phyloP scores from a whole-genome alignment of 2,888 invertebrate species.

The Papilio gigon region DNA sequence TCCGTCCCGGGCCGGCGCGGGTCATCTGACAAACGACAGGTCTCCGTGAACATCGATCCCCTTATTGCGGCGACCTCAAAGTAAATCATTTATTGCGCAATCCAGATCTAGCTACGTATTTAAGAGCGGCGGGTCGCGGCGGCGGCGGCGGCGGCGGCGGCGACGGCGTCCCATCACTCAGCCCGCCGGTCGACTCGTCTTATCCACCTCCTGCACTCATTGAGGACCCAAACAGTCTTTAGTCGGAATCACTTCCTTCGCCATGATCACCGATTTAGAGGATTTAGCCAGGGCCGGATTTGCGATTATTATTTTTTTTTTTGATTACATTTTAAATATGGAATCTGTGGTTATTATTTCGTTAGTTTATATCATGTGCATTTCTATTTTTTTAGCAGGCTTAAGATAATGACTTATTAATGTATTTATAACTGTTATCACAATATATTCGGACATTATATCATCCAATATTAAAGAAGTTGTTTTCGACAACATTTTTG shows the following conservation, averaged over 20 bases:
- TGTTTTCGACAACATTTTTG: too few relatives aligned
- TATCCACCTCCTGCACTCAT: too few relatives aligned
- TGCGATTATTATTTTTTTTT: not conserved
- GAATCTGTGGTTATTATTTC: too few relatives aligned
- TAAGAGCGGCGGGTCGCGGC: conserved; percentile 71
- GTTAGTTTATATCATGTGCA: too few relatives aligned
- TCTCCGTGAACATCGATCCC: conserved; percentile 71
- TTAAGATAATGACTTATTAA: not conserved
- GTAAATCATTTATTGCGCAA: conserved; percentile 78
- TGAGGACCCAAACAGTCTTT: not conserved
- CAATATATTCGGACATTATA: too few relatives aligned
- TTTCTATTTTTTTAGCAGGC: too few relatives aligned
- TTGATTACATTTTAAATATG: not conserved
- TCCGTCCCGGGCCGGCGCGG: conserved; percentile 34
- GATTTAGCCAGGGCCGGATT: conserved; percentile 5
- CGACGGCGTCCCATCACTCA: conserved; percentile 64
- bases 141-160: conserved; percentile 61
- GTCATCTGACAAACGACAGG: conserved; percentile 70
- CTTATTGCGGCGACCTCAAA: conserved; percentile 74
- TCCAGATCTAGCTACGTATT: conserved; percentile 75
- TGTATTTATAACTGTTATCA: conserved; percentile 7
- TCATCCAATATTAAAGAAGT: too few relatives aligned
- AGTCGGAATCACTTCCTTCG: conserved; percentile 16
- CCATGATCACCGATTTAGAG: conserved; percentile 2
- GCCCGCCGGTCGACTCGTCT: conserved; percentile 49